A percentile compares a stretch with the other conserved stretches of the same genome.
phyloP scores from a whole-genome alignment of 2,888 invertebrate species.

The Ashinkailepas kermadecensis region DNA sequence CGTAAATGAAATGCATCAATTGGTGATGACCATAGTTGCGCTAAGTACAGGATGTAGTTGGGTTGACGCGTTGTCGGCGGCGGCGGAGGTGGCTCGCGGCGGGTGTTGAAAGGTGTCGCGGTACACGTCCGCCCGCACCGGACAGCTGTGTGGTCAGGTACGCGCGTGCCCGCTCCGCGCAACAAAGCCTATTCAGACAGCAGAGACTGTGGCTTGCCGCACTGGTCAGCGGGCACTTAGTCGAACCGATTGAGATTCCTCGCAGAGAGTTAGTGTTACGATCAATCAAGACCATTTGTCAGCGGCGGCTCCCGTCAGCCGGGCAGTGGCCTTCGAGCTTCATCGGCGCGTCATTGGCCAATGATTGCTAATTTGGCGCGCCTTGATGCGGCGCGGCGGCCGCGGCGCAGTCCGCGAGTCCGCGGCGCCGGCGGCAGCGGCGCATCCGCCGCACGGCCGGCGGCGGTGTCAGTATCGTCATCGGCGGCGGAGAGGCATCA shows the following conservation, averaged over 20 bases:
- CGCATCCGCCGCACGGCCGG: background rate
- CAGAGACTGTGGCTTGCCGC: background rate
- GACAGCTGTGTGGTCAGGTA: too few species aligned
- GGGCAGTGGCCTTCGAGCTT: background rate
- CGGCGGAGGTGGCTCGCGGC: too few species aligned
- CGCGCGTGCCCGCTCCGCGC: too few species aligned
- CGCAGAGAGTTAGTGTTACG: background rate
- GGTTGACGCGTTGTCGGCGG: too few species aligned
- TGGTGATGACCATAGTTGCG: background rate
- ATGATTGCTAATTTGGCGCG: conserved; percentile 13
- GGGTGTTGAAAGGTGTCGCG: too few species aligned
- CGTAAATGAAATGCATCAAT: conserved; percentile 7
- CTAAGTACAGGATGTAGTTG: background rate
- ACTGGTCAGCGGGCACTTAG: background rate
- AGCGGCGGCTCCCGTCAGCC: background rate
- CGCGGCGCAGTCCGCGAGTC: background rate
- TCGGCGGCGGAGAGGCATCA: background rate
- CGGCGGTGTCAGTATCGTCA: background rate
- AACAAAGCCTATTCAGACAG: too few species aligned
- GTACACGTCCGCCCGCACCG: too few species aligned
- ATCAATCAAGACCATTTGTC: background rate
- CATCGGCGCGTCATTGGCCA: background rate
- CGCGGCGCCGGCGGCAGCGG: background rate
- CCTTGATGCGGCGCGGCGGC: background rate
- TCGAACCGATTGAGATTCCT: background rate